phyloP scores from a whole-genome alignment of 2,797 vertebrate species.

The Champsocephalus esox region DNA sequence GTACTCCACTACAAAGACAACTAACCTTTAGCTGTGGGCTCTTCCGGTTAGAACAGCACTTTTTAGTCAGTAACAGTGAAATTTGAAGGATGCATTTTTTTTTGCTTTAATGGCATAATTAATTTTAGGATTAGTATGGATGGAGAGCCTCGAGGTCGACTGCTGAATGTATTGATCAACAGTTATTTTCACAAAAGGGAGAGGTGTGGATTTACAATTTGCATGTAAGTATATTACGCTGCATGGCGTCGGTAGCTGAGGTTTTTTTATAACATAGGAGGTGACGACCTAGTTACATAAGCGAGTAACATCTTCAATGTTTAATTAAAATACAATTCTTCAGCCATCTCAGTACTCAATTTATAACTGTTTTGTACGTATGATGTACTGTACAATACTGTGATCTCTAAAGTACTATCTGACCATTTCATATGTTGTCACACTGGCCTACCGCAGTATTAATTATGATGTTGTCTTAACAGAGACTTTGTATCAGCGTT shows the following conservation, averaged over 20 bases:
- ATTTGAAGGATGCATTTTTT: conserved; percentile 1
- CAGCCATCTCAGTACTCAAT: neutral
- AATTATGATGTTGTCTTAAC: neutral
- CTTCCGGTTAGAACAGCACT: conserved; percentile 16
- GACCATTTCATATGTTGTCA: neutral
- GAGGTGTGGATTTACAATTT: conserved; percentile 10
- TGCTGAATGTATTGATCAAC: conserved; percentile 29
- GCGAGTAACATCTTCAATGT: conserved; percentile 5
- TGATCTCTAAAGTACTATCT: neutral
- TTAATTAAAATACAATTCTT: neutral
- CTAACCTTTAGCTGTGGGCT: conserved; percentile 29
- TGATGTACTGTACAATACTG: neutral
- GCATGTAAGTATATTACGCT: conserved; percentile 22
- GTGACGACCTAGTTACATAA: neutral
- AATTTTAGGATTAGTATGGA: conserved; percentile 26
- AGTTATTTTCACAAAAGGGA: conserved; percentile 29
- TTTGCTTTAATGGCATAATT: conserved; percentile 30
- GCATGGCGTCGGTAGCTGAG: neutral
- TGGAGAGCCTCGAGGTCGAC: conserved; percentile 25
- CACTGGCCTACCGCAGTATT: conserved; percentile 5
- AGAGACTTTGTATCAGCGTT: neutral
- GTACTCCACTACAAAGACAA: conserved; percentile 41
- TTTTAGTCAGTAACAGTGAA: conserved; percentile 11
- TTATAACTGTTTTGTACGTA: neutral
- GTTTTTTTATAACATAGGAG: conserved; percentile 6